These are phyloP conservation scores for Dioctria linearis DNA, from an alignment of 2,888 invertebrate genomes.

Conservation along the genomic window DNA sequence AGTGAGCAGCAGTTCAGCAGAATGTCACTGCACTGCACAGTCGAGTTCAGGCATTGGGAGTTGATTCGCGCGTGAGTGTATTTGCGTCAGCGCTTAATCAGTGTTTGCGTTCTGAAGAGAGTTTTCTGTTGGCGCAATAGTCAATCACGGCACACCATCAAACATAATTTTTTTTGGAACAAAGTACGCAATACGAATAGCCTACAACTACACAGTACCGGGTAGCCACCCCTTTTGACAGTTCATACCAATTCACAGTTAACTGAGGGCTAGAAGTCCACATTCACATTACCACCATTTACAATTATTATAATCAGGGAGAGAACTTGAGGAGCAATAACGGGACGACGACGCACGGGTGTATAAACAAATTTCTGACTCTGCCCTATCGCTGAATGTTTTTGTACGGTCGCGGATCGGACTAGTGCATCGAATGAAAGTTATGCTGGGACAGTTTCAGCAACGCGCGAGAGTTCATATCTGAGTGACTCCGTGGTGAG, in stretches of 20 bases:
- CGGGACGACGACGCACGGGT: slow-evolving; percentile 24
- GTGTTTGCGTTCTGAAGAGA: slow-evolving; percentile 18
- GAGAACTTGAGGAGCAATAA: not conserved
- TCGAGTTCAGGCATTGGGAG: slow-evolving; percentile 10
- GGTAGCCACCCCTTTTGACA: not conserved
- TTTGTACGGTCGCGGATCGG: slow-evolving; percentile 13
- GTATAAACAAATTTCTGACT: slow-evolving; percentile 38
- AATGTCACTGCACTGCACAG: slow-evolving; percentile 32
- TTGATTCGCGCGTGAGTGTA: slow-evolving; percentile 39
- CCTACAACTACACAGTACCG: not conserved
- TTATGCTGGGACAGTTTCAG: slow-evolving; percentile 45
- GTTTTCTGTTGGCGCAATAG: slow-evolving; percentile 8
- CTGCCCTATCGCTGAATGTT: slow-evolving; percentile 32
- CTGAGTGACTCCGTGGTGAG: slow-evolving; percentile 47
- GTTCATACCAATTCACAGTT: too few species aligned
- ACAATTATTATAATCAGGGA: not conserved
- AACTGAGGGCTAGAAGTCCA: too few species aligned
- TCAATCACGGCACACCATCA: slow-evolving; percentile 22
- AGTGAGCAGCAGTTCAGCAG: not conserved
- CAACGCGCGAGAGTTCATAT: slow-evolving; percentile 47
- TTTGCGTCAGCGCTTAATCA: slow-evolving; percentile 45
- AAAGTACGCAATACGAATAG: not conserved
- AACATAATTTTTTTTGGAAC: not conserved
- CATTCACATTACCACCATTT: too few species aligned
- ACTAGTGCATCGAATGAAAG: slow-evolving; percentile 36